Evolutionary conservation across 2,113 vertebrate genomes (phyloP).

Genomic region (Aleadryas rufinucha): DNA sequence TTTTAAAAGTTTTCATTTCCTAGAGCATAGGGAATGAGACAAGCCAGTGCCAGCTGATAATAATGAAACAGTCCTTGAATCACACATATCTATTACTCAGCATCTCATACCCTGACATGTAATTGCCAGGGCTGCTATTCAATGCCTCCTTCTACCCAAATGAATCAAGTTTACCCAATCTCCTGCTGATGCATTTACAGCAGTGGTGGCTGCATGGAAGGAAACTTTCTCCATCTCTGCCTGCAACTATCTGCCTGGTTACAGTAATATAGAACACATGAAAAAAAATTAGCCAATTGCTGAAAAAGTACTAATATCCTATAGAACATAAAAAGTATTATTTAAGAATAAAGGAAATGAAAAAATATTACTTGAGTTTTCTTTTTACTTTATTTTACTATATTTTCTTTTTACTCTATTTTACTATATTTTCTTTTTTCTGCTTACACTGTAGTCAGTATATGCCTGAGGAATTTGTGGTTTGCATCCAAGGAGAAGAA

Average conservation of each 20-base stretch:
- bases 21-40: conserved; percentile 43
- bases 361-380: not conserved
- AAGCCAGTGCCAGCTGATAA: conserved; percentile 32
- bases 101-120: conserved; percentile 24
- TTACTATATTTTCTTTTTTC: not conserved
- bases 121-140: conserved; percentile 18
- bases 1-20: not conserved
- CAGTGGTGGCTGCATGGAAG: not conserved
- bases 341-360: not conserved
- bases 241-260: not conserved
- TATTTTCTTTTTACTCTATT: not conserved
- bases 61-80: conserved; percentile 24
- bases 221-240: not conserved
- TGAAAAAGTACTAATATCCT: not conserved
- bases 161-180: not conserved
- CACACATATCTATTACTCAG: not conserved
- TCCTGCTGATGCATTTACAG: not conserved
- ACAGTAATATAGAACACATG: not conserved
- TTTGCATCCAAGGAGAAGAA: not conserved
- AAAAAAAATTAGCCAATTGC: not conserved
- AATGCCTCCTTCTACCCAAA: not conserved
- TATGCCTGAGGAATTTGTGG: not conserved
- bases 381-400: not conserved
- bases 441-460: not conserved
- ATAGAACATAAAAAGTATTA: not conserved